Base-by-base conservation (phyloP, 1,140 invertebrate genomes). In the Heliconius eleuchia region DNA sequence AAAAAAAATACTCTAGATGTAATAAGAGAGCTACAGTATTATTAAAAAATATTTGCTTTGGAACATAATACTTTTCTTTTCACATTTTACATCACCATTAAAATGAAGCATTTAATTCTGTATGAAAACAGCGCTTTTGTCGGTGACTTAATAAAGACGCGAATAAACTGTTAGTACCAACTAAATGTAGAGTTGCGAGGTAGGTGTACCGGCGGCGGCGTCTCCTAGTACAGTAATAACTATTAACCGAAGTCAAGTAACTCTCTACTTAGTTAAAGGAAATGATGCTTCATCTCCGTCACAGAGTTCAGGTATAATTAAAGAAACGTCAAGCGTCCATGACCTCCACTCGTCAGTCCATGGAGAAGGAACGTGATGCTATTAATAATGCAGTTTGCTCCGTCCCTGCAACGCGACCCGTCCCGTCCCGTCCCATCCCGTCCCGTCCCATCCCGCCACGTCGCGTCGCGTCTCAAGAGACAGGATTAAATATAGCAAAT, bases 281-380 rank as follows among this genome's bases (percentile, higher is more conserved):
- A 66, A 57, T 23, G 27, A 57, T 19, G 55, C 55, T n/a, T 23
- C 23, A n/a, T 37, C 34, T 37, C 34, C 34, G 34, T 37, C 57
- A n/a, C n/a, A n/a, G 57, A 23, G 60, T 30, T 66, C 60, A 66
- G 23, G 60, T 66, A 16, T 30, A 66, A 66, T 66, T 66, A 66
- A 66, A 66, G 60, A 66, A 60, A 66, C 60, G 60, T 30, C 27
- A 60, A n/a, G 19, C 19, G 19, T 60, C n/a, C n/a, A 60, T 60
- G 55, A 60, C 55, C 19, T 60, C 55, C 18, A 60, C 55, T 60
- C 55, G 18, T 52, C 50, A 52, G 50, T 46, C 18, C 50, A 19
- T 18, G n/a, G 19, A 23, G 18, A 23, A 60, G 55, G 60, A 30
- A 16, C 23, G 27, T 66, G 60, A 13, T 30, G 60, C 23, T 66